Percentiles rank a stretch among this genome's conserved stretches.
Conservation (phyloP, 1,140 invertebrate species). For the Nephila pilipes region DNA sequence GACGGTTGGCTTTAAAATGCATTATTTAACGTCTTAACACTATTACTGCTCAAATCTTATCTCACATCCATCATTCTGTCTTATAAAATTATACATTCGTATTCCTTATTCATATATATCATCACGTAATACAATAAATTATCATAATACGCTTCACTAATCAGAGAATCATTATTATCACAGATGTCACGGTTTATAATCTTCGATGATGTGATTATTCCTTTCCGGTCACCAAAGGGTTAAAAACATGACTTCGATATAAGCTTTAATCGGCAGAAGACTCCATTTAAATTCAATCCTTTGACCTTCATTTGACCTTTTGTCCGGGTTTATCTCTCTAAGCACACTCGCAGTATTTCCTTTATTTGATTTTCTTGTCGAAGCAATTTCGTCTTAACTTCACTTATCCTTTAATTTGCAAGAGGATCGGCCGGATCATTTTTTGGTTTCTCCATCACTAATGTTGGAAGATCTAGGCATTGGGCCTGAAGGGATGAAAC, state of each 20-base stretch:
- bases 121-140: too few species aligned
- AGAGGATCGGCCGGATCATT: slow-evolving; percentile 26
- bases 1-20: too few species aligned
- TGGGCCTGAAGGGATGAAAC: slow-evolving; percentile 11
- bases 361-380: slow-evolving; percentile 1
- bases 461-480: slow-evolving; percentile 8
- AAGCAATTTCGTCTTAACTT: slow-evolving; percentile 35
- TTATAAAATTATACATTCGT: too few species aligned
- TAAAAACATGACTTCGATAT: neutral
- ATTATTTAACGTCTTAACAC: too few species aligned
- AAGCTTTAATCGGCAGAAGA: neutral
- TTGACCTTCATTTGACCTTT: slow-evolving; percentile 33
- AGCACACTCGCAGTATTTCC: slow-evolving; percentile 22
- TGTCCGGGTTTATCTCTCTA: slow-evolving; percentile 23
- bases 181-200: too few species aligned
- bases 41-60: too few species aligned
- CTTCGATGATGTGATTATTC: neutral
- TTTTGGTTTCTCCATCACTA: neutral
- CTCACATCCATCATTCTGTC: too few species aligned
- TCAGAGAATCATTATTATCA: too few species aligned
- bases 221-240: neutral
- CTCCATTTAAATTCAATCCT: neutral
- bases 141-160: too few species aligned
- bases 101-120: too few species aligned
- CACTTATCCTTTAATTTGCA: slow-evolving; percentile 35